Evolutionary conservation across 2,113 vertebrate genomes (phyloP).

Genomic region (Empidonax traillii): DNA sequence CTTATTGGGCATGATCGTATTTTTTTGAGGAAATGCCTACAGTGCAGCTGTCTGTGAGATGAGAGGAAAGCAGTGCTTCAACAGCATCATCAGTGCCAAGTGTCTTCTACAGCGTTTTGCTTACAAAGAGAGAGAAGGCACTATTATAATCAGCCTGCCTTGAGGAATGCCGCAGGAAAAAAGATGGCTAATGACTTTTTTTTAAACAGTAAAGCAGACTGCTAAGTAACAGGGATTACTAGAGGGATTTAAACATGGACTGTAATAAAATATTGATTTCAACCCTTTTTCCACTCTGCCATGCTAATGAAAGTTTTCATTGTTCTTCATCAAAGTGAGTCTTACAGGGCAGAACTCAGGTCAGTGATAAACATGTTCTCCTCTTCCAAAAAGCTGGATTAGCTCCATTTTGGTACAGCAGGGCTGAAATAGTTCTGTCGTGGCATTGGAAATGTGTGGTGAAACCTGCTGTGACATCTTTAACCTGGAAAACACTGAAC

Average conservation of each 20-base stretch:
- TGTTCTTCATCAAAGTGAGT: background rate
- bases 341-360: background rate
- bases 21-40: background rate
- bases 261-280: background rate
- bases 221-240: background rate
- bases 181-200: background rate
- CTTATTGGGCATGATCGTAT: rapidly evolving
- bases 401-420: background rate
- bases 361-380: background rate
- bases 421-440: background rate
- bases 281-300: background rate
- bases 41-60: background rate
- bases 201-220: background rate
- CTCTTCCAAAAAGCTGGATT: background rate
- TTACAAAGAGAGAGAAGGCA: background rate
- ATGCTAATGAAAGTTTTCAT: background rate
- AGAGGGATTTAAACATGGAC: background rate
- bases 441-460: background rate
- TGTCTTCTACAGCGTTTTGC: background rate
- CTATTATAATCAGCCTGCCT: background rate
- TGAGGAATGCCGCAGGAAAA: background rate
- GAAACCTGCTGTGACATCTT: background rate
- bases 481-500: background rate
- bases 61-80: background rate
- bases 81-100: background rate